Evolutionary conservation across 2,113 vertebrate genomes (phyloP), one percentile per base, ranked within the genome.

Genomic region (Tinamus guttatus): DNA sequence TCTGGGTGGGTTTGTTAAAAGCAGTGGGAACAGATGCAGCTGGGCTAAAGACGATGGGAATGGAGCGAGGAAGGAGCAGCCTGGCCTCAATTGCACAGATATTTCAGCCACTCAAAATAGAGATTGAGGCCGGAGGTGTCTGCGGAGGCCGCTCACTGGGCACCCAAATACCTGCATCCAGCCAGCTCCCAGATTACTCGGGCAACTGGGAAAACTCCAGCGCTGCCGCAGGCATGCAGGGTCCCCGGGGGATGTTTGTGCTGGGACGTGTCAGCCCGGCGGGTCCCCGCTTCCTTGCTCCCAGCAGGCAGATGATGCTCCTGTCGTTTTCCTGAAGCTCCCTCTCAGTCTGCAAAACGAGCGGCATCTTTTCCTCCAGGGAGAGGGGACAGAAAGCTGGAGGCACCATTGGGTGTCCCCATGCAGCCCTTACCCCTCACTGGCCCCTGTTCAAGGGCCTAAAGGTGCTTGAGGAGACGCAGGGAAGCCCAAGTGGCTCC

Each of bases 21-120:
- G 32, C 8, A 77, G n/a, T 58, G n/a, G 87, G 85, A 93, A 93
- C 85, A 96, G 68, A 95, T 88, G 94, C 96, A 95, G 74, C 56
- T 27, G 7, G 1, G 36, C 36, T 59, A 68, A 28, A 93, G 62
- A 38, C 77, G 32, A 34, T 6, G 41, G 63, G 28, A 74, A 32
- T 8, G 32, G 24, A 81, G 71, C 24, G 2, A 38, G 62, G 36
- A 32, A 13, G 60, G 36, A 87, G 75, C 59, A 73, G 45, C 45
- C 45, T 47, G 45, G 45, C 45, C 45, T 47, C 45, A 6, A 47
- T 20, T 19, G 45, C 45, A 47, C 45, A 19, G 18, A 8, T 13
- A 45, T 45, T 73, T 85, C 28, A 94, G 52, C 13, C 77, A 15
- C 14, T 64, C 74, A 15, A 11, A 28, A n/a, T 5, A 54, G 67